Evolutionary conservation across 2,888 invertebrate species (phyloP).

Genomic region (Cataglyphis altisquamis): DNA sequence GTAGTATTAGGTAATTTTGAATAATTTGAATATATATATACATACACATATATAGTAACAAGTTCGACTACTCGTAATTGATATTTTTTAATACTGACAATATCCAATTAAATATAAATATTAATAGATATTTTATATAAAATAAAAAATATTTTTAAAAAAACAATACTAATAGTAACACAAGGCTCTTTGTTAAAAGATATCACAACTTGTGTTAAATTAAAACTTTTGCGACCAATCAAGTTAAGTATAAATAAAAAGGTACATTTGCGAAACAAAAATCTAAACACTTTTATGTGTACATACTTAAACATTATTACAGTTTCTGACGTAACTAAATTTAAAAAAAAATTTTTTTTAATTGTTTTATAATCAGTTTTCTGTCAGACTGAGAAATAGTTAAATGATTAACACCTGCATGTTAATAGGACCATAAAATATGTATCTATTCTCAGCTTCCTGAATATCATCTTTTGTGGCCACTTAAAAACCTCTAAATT

Average conservation of each 20-base stretch:
- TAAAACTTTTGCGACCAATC: not conserved
- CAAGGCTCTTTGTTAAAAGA: not conserved
- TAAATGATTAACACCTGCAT: not conserved
- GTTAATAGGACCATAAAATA: not conserved
- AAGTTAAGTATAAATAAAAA: not conserved
- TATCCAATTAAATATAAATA: not conserved
- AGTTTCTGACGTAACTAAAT: constrained; percentile 1
- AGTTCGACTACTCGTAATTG: not conserved
- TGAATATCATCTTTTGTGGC: constrained; percentile 1
- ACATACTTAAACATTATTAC: constrained; percentile 5
- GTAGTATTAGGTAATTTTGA: not conserved
- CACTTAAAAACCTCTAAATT: not conserved
- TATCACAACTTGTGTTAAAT: constrained; percentile 10
- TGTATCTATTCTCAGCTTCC: not conserved
- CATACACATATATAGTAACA: not conserved
- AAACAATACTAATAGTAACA: not conserved
- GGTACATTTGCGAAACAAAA: not conserved
- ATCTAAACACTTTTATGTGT: not conserved
- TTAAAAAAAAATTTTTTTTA: not conserved
- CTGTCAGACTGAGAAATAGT: not conserved
- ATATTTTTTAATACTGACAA: not conserved
- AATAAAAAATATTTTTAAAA: not conserved
- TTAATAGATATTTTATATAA: constrained; percentile 1
- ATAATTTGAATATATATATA: not conserved
- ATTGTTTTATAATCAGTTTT: constrained; percentile 1